phyloP scores from a whole-genome alignment of 2,888 invertebrate genomes.

The Ametastegia equiseti region DNA sequence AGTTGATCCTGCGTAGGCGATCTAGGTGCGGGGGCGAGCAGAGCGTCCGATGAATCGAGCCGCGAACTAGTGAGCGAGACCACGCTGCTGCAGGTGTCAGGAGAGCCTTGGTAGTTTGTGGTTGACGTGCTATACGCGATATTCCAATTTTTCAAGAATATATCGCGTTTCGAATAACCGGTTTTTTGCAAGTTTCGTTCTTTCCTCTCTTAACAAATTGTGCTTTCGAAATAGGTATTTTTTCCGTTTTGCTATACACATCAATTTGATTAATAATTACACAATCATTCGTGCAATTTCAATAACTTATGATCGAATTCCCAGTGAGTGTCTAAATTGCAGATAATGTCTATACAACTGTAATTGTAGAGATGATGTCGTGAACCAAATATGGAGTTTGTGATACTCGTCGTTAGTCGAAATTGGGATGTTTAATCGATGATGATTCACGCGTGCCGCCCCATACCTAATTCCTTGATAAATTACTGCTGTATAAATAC shows the following conservation, averaged over 20 bases:
- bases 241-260: background rate
- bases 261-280: background rate
- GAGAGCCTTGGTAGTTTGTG: constrained; percentile 36
- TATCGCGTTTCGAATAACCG: background rate
- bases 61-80: constrained; percentile 55
- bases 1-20: constrained; percentile 63
- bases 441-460: constrained; percentile 41
- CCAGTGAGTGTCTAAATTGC: background rate
- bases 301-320: background rate
- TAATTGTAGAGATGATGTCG: background rate
- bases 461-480: constrained; percentile 13
- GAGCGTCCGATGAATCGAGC: constrained; percentile 52
- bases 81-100: constrained; percentile 54
- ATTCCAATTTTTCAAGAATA: background rate
- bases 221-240: background rate
- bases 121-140: background rate
- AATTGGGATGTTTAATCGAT: constrained; percentile 38
- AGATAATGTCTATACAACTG: too few relatives aligned
- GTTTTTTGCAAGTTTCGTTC: background rate
- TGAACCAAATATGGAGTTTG: background rate
- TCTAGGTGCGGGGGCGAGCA: constrained; percentile 61
- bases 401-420: background rate
- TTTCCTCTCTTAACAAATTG: background rate
- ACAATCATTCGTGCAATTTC: background rate
- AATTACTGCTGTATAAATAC: background rate